Evolutionary conservation across 2,113 vertebrate species (phyloP), one percentile per base, ranked within the genome.

Genomic region (Dromaius novaehollandiae): DNA sequence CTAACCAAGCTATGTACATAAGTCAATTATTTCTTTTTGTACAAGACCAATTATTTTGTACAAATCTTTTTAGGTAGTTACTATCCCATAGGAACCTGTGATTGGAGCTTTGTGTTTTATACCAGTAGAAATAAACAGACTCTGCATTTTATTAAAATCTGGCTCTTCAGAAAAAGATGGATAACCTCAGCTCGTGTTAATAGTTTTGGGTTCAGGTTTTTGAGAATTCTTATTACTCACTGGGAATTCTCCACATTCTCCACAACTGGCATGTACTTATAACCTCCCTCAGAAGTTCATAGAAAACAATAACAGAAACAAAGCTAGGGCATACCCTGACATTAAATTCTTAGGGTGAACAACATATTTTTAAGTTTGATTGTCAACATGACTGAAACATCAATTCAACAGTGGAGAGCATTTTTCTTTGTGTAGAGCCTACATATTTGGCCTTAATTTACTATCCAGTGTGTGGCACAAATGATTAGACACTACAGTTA

Each of bases 401-500:
- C 34, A 44, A 3, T 78, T 88, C 34, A 82, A 63, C 24, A 74
- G 50, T 25, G 40, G 51, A 84, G 16, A 84, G n/a, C 26, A 50
- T 77, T 91, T 44, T 88, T 93, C 88, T 87, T 28, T 61, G 73
- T 95, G 40, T 86, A 56, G 53, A 92, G 8, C 32, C 51, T 88
- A 53, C 76, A 46, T 25, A 87, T 80, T 97, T 97, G 96, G 82
- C 75, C 80, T 94, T 95, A 89, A 84, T 91, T 76, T 94, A 85
- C 51, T 86, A 84, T 75, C 86, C 21, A 86, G 32, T 92, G 92
- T 81, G 83, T 76, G 90, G 95, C 81, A 97, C 78, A 94, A 97
- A 95, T 74, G 92, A 97, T 91, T 95, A 98, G 75, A 40, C 86
- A 93, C 18, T 86, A 84, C 34, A 97, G 87, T 40, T 97, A 96